Evolutionary conservation across 2,797 vertebrate species (phyloP).

Genomic region (Microchirus variegatus): DNA sequence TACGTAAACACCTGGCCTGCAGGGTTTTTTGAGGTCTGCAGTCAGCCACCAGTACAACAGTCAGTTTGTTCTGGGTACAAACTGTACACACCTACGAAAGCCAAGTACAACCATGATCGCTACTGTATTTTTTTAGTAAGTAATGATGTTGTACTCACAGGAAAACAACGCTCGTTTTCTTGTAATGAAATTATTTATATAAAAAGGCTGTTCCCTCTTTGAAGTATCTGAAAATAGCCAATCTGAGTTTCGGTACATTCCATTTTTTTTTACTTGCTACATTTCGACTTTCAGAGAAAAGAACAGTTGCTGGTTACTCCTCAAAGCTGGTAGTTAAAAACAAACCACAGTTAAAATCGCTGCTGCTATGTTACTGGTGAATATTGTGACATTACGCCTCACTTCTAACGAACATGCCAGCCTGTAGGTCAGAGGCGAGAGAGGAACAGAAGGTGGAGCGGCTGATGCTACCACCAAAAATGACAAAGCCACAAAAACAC

Average conservation of each 20-base stretch:
- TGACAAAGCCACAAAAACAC: conserved; percentile 9
- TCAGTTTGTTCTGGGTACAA: too few species aligned
- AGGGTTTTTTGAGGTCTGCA: conserved; percentile 56
- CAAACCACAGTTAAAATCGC: conserved; percentile 21
- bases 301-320: conserved; percentile 40
- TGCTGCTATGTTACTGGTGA: conserved; percentile 15
- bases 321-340: conserved; percentile 34
- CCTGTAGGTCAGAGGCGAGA: conserved; percentile 24
- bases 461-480: conserved; percentile 3
- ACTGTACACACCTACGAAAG: too few species aligned
- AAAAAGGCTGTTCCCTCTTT: too few species aligned
- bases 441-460: conserved; percentile 4
- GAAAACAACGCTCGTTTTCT: too few species aligned
- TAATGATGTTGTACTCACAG: too few species aligned
- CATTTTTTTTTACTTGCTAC: conserved; percentile 27
- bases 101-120: too few species aligned
- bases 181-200: too few species aligned
- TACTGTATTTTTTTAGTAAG: too few species aligned
- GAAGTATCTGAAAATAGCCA: too few species aligned
- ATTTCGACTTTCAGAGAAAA: conserved; percentile 32
- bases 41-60: too few species aligned
- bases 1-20: conserved; percentile 67
- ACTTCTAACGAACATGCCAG: conserved; percentile 32
- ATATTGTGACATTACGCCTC: conserved; percentile 25
- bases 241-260: too few species aligned